Base-by-base conservation (phyloP, 2,113 vertebrate genomes). In the Gadus macrocephalus region DNA sequence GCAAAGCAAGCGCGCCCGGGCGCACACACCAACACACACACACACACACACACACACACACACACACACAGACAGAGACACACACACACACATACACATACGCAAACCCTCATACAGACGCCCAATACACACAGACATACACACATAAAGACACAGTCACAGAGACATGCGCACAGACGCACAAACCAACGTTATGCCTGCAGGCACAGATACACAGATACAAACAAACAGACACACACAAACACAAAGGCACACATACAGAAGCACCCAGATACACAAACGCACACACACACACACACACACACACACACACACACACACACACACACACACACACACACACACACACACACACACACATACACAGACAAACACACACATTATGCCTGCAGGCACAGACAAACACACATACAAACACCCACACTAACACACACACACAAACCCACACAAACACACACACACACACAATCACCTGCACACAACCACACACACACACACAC, bases 51-150 rank as follows among this genome's bases (percentile, higher is more conserved):
- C 31, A 64, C 62, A 62, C 60, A 62, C 60, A 62, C 60, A 25
- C 60, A 3, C 60, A 62, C 19, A 62, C 60, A 62, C 20, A 22
- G 31, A 64, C 28, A 38, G 64, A 70, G 49, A 49, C 64, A 68
- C 16, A 71, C 64, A 72, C 17, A 55, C 1, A 62, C 60, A 25
- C 22, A 42, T 72, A 65, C 55, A 76, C 68, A 20, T 20, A 20
- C 20, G 20, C 20, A 20, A 20, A 20, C 20, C 20, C 20, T 20
- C 20, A 20, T 20, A 20, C 20, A 20, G 20, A 20, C 20, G 20
- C 20, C 20, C 20, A 20, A 20, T 20, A 80, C 74, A 75, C 17
- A 38, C 55, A 66, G 55, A 60, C 64, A 66, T 64, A 28, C 64
- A 67, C 38, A 58, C 19, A 28, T 4, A 22, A 7, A 22, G 62